Evolutionary conservation across 2,797 vertebrate species (phyloP), one percentile per base, ranked within the genome.

Genomic region (Sparus aurata): DNA sequence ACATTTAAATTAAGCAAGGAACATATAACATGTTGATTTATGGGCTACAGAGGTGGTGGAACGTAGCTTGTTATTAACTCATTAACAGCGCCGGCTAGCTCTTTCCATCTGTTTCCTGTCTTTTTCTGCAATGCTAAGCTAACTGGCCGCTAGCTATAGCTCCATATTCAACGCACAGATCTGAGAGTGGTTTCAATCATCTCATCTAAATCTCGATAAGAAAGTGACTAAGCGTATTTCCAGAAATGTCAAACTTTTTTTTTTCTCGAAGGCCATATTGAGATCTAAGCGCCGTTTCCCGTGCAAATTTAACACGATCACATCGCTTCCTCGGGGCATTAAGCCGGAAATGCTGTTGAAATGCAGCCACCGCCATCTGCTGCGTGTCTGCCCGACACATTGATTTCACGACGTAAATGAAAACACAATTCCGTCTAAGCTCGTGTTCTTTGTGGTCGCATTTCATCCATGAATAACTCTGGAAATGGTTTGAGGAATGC

Each of bases 401-500:
- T 64, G 45, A 65, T 45, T 66, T 4, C 23, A 16, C 62, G 63
- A 18, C 54, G 18, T 43, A 60, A 57, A 72, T 79, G 17, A 55
- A 69, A 69, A 25, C 17, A 59, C 47, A 17, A 2, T 43, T 49
- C 17, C 0, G 55, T 63, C 70, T 27, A 45, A 77, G 8, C 34
- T 45, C 75, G 46, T 45, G 10, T 12, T 63, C 10, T 41, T 60
- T 76, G 52, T 54, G 4, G n/a, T 50, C 49, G 58, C 4, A 22
- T 69, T 63, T 75, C 4, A 60, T 38, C 11, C 25, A 1, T 55
- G 60, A 46, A 15, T 41, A 70, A 57, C 22, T 69, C 57, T 61
- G n/a, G 18, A 58, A 80, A 77, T 65, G 38, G 12, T 83, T 67
- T 69, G 1, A 75, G 5, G 47, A 50, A 38, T 47, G 49, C 57